These are phyloP conservation scores for Falco naumanni DNA, from an alignment of 2,797 vertebrate species.

Conservation along the genomic window DNA sequence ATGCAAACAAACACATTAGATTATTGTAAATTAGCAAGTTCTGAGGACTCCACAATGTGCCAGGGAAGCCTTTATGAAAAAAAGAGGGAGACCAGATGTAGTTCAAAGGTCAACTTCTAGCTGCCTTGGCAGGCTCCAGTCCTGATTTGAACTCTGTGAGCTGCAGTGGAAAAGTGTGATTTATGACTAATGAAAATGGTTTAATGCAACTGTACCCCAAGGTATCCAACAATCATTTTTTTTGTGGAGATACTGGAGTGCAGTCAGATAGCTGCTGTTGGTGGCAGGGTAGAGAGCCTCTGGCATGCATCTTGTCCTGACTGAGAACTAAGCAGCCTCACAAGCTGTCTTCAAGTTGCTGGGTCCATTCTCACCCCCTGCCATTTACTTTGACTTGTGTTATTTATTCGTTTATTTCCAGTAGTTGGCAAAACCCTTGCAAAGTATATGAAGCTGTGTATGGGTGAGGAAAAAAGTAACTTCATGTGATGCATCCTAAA, in stretches of 20 bases:
- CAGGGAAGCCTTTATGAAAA: background rate
- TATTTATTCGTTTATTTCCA: background rate
- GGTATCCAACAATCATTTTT: background rate
- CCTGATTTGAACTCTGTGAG: background rate
- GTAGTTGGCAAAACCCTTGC: background rate
- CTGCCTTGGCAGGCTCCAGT: background rate
- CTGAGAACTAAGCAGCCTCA: background rate
- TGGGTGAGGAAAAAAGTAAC: background rate
- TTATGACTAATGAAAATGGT: constrained; percentile 1
- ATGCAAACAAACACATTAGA: background rate
- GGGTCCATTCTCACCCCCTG: accelerated
- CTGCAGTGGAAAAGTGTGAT: background rate
- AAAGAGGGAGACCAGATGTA: background rate
- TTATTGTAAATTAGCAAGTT: background rate
- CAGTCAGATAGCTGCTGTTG: background rate
- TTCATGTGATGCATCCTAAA: background rate
- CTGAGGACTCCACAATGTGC: background rate
- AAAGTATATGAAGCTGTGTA: background rate
- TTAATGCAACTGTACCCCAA: background rate
- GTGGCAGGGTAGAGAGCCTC: background rate
- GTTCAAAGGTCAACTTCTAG: background rate
- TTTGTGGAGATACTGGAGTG: background rate
- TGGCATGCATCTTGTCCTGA: background rate
- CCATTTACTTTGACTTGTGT: background rate
- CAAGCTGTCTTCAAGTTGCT: background rate